phyloP scores from a whole-genome alignment of 2,797 vertebrate species.

The Sebastes cheni region DNA sequence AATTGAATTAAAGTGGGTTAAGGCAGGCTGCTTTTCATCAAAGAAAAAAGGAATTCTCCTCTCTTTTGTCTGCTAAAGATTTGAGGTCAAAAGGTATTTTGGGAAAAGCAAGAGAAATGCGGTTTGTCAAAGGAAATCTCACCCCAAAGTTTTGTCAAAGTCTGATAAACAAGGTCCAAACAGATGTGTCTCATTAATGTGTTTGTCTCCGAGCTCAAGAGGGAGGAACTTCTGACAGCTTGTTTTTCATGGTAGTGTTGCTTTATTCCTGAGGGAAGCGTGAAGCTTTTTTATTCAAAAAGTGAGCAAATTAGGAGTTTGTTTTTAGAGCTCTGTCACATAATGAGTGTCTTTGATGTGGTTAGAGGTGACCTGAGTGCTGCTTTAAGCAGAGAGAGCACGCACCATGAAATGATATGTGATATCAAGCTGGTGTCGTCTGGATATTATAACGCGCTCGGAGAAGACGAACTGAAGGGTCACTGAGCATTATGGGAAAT shows the following conservation, averaged over 20 bases:
- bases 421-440: not conserved
- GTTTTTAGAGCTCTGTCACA: slow-evolving; percentile 15
- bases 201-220: slow-evolving; percentile 21
- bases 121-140: not conserved
- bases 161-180: slow-evolving; percentile 32
- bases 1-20: not conserved
- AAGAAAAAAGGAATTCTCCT: not conserved
- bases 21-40: not conserved
- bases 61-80: not conserved
- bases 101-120: not conserved
- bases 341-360: slow-evolving; percentile 42
- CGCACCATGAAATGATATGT: not conserved
- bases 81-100: not conserved
- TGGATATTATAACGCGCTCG: not conserved
- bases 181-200: slow-evolving; percentile 30
- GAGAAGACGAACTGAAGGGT: not conserved
- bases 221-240: slow-evolving; percentile 14
- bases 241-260: slow-evolving; percentile 18
- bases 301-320: slow-evolving; percentile 10
- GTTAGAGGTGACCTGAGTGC: slow-evolving; percentile 2
- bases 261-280: not conserved
- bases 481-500: not conserved
- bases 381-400: not conserved
- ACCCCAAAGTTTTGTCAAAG: slow-evolving; percentile 15
- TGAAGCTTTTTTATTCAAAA: not conserved